Evolutionary conservation across 1,140 invertebrate genomes (phyloP).

Genomic region (Pachypsylla venusta): DNA sequence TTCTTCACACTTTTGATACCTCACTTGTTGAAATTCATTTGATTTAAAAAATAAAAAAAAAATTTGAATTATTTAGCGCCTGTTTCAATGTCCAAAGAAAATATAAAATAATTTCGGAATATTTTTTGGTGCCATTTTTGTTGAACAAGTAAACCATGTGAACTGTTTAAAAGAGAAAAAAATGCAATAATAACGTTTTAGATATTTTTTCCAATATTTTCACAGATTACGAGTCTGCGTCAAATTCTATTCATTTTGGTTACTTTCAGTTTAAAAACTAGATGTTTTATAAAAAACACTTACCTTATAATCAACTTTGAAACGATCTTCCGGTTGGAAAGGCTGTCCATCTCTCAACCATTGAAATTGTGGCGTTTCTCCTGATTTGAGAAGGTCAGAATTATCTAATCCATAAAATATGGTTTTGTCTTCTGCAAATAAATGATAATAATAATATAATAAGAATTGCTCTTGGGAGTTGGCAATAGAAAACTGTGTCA

Average conservation of each 20-base stretch:
- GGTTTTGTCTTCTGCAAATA: slow-evolving; percentile 65
- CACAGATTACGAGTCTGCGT: not conserved
- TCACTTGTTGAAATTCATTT: no score
- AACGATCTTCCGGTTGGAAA: slow-evolving; percentile 82
- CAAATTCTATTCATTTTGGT: not conserved
- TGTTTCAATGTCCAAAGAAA: no score
- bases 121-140: no score
- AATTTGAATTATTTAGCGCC: no score
- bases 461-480: no score
- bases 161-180: slow-evolving; percentile 11
- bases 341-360: slow-evolving; percentile 83
- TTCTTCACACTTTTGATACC: no score
- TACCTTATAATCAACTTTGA: slow-evolving; percentile 72
- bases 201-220: not conserved
- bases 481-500: no score
- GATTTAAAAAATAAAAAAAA: no score
- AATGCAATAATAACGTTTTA: slow-evolving; percentile 6
- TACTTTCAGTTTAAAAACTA: not conserved
- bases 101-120: no score
- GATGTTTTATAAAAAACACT: not conserved
- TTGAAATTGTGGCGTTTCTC: slow-evolving; percentile 63
- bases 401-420: slow-evolving; percentile 57
- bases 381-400: slow-evolving; percentile 48
- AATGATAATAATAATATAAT: no score
- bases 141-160: no score